phyloP scores from a whole-genome alignment of 2,888 invertebrate species.

The Physocephala rufipes region DNA sequence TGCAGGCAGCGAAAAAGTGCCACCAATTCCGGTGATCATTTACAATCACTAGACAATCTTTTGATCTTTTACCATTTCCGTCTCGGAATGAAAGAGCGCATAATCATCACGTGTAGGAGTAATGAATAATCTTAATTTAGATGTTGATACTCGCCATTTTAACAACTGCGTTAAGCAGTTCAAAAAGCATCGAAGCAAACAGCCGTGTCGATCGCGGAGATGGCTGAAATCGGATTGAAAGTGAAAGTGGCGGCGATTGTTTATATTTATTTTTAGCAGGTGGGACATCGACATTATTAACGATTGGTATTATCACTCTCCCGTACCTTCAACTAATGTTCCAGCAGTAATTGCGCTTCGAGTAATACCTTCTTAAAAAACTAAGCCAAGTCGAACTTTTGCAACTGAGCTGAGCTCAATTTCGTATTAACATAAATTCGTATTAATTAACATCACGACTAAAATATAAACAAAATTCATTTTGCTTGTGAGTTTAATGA shows the following conservation, averaged over 20 bases:
- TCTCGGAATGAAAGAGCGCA: not conserved
- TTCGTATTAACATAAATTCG: too few species aligned
- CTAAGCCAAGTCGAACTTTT: too few species aligned
- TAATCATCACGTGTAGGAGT: conserved; percentile 57
- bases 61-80: conserved; percentile 29
- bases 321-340: too few species aligned
- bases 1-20: too few species aligned
- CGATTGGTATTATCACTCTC: too few species aligned
- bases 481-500: too few species aligned
- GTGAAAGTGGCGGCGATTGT: conserved; percentile 60
- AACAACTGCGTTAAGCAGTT: conserved; percentile 43
- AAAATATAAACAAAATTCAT: too few species aligned
- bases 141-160: conserved; percentile 41
- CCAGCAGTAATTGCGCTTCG: too few species aligned
- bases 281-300: conserved; percentile 35
- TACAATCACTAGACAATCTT: conserved; percentile 52
- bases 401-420: too few species aligned
- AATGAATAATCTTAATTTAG: conserved; percentile 59
- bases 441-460: not conserved
- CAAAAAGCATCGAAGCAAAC: not conserved
- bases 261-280: conserved; percentile 57
- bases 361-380: too few species aligned
- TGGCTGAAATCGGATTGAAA: conserved; percentile 40
- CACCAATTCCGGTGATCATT: conserved; percentile 47
- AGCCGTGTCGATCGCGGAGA: conserved; percentile 23